These are phyloP conservation scores for Physella acuta DNA, from an alignment of 1,140 invertebrate species.

Conservation along the genomic window DNA sequence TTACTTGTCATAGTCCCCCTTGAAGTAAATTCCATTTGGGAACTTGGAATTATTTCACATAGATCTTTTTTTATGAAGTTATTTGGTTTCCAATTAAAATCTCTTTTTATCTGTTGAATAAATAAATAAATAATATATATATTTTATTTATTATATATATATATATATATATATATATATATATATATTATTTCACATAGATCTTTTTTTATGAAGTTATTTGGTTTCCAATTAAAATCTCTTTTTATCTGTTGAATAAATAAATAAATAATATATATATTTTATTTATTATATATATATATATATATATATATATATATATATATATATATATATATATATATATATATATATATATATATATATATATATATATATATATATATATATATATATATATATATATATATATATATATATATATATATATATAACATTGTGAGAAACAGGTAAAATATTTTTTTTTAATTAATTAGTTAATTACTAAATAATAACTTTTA, in stretches of 20 bases:
- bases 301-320: not conserved
- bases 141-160: no score
- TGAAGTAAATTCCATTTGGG: not conserved
- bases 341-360: not conserved
- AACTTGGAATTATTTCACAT: not conserved
- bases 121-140: not conserved
- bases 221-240: not conserved
- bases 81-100: not conserved
- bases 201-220: not conserved
- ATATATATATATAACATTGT: not conserved
- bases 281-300: no score
- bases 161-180: not conserved
- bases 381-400: constrained; percentile 4
- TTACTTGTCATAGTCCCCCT: not conserved
- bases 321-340: not conserved
- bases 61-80: not conserved
- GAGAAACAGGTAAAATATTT: not conserved
- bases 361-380: not conserved
- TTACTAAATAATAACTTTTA: no score
- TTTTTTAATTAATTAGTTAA: no score
- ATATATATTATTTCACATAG: not conserved
- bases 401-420: constrained; percentile 3
- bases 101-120: constrained; percentile 4
- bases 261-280: not conserved
- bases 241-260: constrained; percentile 11